phyloP scores from a whole-genome alignment of 1,140 invertebrate genomes.

The Hestina assimilis region DNA sequence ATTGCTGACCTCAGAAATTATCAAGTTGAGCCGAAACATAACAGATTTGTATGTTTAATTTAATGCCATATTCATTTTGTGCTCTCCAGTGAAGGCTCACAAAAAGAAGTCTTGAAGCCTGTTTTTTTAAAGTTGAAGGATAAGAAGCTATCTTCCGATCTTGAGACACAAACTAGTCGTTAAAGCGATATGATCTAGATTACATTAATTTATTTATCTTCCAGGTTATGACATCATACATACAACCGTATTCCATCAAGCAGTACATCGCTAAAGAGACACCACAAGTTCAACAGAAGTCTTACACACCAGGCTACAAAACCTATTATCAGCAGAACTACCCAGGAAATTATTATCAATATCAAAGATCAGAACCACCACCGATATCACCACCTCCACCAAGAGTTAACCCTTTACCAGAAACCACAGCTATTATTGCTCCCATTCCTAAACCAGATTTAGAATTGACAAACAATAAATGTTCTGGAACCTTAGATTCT shows the following conservation, averaged over 20 bases:
- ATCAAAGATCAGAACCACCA: constrained; percentile 4
- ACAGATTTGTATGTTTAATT: no score
- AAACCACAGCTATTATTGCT: neutral
- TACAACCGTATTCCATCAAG: neutral
- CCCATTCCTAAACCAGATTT: neutral
- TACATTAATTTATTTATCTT: neutral
- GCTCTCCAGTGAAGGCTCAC: no score
- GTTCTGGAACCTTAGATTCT: constrained; percentile 31
- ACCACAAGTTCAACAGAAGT: neutral
- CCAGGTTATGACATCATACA: constrained; percentile 19
- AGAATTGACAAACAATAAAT: constrained; percentile 4
- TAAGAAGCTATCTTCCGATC: no score
- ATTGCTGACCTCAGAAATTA: no score
- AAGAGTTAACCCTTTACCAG: neutral
- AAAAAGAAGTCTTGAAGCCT: no score
- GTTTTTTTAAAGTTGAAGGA: no score
- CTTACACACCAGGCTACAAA: constrained; percentile 10
- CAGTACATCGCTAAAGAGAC: neutral
- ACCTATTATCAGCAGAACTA: constrained; percentile 1
- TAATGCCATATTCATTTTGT: no score
- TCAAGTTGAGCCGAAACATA: no score
- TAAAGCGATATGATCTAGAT: no score
- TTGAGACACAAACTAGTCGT: no score
- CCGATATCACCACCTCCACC: neutral
- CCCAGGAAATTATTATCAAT: neutral